Conservation (phyloP, 1,140 invertebrate genomes). For the Drosophila sulfurigaster region DNA sequence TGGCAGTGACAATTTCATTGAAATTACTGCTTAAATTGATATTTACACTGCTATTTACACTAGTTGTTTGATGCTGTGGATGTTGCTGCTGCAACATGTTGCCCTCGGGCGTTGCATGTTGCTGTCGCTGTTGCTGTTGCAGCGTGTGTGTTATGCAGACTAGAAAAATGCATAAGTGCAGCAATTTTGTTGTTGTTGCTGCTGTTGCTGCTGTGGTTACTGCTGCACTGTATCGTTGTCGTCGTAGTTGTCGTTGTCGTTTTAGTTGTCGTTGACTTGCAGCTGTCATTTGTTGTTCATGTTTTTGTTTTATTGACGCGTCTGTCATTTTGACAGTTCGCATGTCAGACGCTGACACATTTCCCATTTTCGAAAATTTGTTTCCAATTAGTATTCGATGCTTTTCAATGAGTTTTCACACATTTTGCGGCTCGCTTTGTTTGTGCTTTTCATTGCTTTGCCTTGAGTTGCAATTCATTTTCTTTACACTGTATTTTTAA, state of each 20-base stretch:
- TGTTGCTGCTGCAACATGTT: constrained; percentile 76
- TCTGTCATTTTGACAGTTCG: constrained; percentile 82
- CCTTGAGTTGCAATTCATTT: constrained; percentile 20
- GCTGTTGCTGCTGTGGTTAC: constrained; percentile 7
- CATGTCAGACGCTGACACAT: constrained; percentile 72
- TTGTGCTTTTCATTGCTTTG: constrained; percentile 29
- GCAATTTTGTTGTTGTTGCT: constrained; percentile 39
- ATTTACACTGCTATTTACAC: constrained; percentile 84
- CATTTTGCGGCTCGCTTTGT: constrained; percentile 40
- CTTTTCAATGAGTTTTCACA: constrained; percentile 53
- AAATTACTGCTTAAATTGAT: constrained; percentile 78
- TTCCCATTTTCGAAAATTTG: constrained; percentile 41
- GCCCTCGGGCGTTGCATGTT: constrained; percentile 61
- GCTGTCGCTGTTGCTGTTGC: constrained; percentile 51
- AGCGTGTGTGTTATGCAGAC: constrained; percentile 71
- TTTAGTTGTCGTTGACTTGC: constrained; percentile 18
- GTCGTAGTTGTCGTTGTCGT: constrained; percentile 42
- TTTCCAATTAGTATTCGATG: constrained; percentile 55
- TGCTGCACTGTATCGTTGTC: constrained; percentile 37
- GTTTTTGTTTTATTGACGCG: constrained; percentile 52
- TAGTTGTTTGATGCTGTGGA: constrained; percentile 66
- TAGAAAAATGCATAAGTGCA: constrained; percentile 73
- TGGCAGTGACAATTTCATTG: constrained; percentile 81
- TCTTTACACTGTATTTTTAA: constrained; percentile 14
- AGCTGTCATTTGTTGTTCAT: constrained; percentile 43